Evolutionary conservation across 2,113 vertebrate species (phyloP).

Genomic region (human): GRCh38 chr6:99619001-99619500

Average conservation of each 20-base stretch:
- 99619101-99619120: no score
- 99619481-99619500: constrained; percentile 47
- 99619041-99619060: neutral
- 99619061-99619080: neutral
- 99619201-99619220: neutral
- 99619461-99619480: constrained; percentile 7
- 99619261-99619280: neutral
- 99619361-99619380: constrained; percentile 69
- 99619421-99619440: constrained; percentile 62
- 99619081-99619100: neutral
- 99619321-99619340: constrained; percentile 41
- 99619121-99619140: neutral
- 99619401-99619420: constrained; percentile 70
- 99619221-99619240: constrained; percentile 53
- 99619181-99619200: neutral
- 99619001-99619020: neutral
- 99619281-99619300: constrained; percentile 44
- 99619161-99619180: neutral
- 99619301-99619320: constrained; percentile 64
- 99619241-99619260: neutral
- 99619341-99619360: constrained; percentile 41
- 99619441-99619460: constrained; percentile 65
- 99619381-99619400: constrained; percentile 19
- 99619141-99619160: neutral
- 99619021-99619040: neutral